Evolutionary conservation across 2,888 invertebrate genomes (phyloP).

Genomic region (Ectobius pallidus): DNA sequence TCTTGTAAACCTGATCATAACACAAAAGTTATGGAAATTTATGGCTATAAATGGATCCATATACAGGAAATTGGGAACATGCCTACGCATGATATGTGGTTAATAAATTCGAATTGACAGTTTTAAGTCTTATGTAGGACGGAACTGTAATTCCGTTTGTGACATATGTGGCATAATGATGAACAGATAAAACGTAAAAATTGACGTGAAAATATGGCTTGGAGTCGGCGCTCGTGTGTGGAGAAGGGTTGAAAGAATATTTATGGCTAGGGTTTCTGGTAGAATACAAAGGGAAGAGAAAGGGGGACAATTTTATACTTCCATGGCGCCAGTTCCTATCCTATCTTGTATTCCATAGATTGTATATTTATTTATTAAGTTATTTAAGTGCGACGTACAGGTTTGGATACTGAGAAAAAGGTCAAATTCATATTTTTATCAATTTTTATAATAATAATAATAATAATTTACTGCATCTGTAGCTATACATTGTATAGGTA

Average conservation of each 20-base stretch:
- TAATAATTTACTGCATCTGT: too few species aligned
- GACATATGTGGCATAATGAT: background rate
- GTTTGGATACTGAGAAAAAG: too few species aligned
- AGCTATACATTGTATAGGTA: too few species aligned
- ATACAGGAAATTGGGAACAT: background rate
- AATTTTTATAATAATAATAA: too few species aligned
- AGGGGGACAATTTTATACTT: too few species aligned
- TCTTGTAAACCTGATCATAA: too few species aligned
- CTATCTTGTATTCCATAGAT: too few species aligned
- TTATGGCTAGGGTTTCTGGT: background rate
- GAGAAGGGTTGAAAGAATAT: background rate
- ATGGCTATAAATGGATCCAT: background rate
- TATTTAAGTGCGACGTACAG: too few species aligned
- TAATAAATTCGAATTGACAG: background rate
- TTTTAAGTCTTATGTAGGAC: background rate
- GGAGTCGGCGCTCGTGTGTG: background rate
- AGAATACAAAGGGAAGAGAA: background rate
- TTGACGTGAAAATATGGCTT: background rate
- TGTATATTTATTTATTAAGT: too few species aligned
- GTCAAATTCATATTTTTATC: too few species aligned
- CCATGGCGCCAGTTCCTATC: too few species aligned
- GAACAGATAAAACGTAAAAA: background rate
- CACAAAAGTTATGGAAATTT: too few species aligned
- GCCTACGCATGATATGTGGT: background rate
- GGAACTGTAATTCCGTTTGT: background rate